Base-by-base conservation (phyloP, 2,797 vertebrate species). In the Xenops minutus region DNA sequence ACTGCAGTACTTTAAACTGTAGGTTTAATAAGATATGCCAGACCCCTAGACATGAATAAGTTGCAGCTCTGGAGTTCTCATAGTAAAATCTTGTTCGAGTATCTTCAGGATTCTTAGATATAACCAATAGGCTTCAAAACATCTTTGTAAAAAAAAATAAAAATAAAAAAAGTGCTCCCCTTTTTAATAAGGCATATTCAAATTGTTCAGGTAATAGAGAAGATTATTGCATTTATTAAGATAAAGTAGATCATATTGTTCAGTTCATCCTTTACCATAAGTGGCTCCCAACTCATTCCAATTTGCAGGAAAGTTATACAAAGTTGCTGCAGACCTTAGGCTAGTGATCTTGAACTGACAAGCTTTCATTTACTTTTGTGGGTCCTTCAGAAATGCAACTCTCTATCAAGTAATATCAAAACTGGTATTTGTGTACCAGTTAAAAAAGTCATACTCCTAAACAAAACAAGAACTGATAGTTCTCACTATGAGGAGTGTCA, bases 381-480 rank as follows among this genome's bases (percentile, higher is more conserved):
- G 22, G 39, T 30, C 27, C 27, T 36, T 79, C 46, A 76, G 68
- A 88, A 89, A 46, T 22, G 11, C 46, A 69, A 14, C 15, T 9
- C 19, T 54, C 10, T 58, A 19, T 48, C 43, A 78, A 64, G 26
- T 23, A 27, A 89, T 29, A 68, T 30, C 12, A 7, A 79, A 72
- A 8, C 21, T 32, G 26, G 18, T 55, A 69, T 34, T 54, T 36
- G 3, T 48, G 24, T 17, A n/a, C 4, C n/a, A 9, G 16, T 46
- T 52, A 1, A 51, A 64, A 56, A 75, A 49, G 37, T 55, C 27
- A 23, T 63, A 5, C 22, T 34, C 32, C 18, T 26, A 49, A 41
- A 5, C 21, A 7, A 79, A 64, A 46, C 20, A 30, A 64, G 20
- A 36, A 0, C 0, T 7, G 1, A 32, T 14, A 46, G 44, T 58